Base-by-base conservation (phyloP, 1,140 invertebrate genomes). In the Ganaspis sp. region DNA sequence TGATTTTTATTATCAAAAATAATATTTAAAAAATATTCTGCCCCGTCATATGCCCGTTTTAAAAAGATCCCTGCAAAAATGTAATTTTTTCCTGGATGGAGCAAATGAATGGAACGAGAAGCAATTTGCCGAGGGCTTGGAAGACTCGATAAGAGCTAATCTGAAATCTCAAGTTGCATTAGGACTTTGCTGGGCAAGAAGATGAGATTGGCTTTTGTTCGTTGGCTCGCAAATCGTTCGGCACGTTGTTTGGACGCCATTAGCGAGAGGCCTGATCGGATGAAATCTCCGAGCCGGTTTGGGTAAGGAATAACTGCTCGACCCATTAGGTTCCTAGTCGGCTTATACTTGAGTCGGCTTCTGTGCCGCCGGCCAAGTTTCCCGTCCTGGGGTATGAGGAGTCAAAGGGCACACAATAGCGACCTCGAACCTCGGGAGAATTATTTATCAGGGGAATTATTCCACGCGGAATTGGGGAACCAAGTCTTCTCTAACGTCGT, bases 261-360 rank as follows among this genome's bases (percentile, higher is more conserved):
- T 87, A 87, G 82, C 85, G 72, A 79, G 78, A 72, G 49, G 79
- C 82, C 80, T 72, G 75, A 26, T 64, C 19, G 81, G 81, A 81
- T 83, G 81, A 82, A 81, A 84, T 73, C 54, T 77, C 74, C 75
- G 77, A 80, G 77, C 64, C 69, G 76, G 71, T 72, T 78, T 53
- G 76, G 53, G 77, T 75, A 77, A 26, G 78, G 72, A 86, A 86
- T 87, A 81, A 83, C 81, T 80, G 81, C 81, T 86, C 83, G 85
- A 78, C 82, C 86, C 86, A 87, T 87, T 87, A 87, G 84, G 82
- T 81, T 75, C 74, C 80, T 87, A 87, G 85, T 84, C 85, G 85
- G 85, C 84, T 87, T 87, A 86, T 77, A 80, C 73, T 76, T 72
- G 76, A 74, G 70, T 53, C 71, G 69, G 77, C 77, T 72, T 19